Percentiles rank a stretch among this genome's conserved stretches.
Evolutionary conservation across 2,797 vertebrate genomes (phyloP).

Genomic region (Sphenopsis melanotis): DNA sequence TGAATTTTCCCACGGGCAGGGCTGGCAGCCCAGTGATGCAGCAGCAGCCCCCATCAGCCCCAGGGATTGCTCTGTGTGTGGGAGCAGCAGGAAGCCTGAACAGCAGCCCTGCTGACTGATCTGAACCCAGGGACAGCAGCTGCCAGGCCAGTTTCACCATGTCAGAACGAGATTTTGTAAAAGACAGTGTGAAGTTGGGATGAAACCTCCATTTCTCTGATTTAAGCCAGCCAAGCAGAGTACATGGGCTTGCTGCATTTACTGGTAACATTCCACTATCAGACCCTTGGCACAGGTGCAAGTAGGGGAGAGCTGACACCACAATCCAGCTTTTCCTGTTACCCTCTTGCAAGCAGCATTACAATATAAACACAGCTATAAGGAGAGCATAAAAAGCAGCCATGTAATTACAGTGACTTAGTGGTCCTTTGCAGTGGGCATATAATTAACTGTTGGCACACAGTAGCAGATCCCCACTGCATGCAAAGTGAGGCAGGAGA

Average conservation of each 20-base stretch:
- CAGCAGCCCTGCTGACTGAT: background rate
- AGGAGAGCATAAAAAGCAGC: background rate
- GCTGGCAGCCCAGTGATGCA: background rate
- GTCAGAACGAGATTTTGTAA: background rate
- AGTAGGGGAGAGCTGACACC: background rate
- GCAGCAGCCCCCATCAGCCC: accelerated
- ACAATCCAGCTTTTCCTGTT: background rate
- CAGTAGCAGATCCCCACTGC: background rate
- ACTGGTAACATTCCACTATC: background rate
- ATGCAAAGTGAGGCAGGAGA: background rate
- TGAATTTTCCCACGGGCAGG: accelerated
- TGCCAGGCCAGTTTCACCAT: background rate
- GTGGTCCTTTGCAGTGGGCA: background rate
- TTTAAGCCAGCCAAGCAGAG: background rate
- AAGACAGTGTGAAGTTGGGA: background rate
- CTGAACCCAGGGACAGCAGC: background rate
- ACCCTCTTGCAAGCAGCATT: background rate
- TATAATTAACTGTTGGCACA: background rate
- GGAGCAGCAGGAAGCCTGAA: background rate
- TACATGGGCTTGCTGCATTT: background rate
- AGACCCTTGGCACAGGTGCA: accelerated
- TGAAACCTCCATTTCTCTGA: background rate
- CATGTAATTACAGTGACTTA: background rate
- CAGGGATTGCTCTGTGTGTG: background rate
- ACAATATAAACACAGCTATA: background rate